Conservation (phyloP, 2,797 vertebrate genomes). For the Acestrorhynchus altus region DNA sequence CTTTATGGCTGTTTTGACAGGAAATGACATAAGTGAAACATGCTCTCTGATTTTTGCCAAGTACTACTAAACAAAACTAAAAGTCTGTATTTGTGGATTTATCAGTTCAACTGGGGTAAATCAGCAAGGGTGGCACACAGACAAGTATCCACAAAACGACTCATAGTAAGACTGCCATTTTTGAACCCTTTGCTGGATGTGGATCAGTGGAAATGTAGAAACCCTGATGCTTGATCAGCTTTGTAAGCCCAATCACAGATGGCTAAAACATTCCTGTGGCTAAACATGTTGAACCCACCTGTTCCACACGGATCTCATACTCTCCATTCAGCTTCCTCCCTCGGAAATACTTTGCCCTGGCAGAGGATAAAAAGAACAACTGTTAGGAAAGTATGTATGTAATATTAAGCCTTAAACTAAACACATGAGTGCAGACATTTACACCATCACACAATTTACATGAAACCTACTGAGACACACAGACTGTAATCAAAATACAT, state of each 20-base stretch:
- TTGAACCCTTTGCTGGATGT: not conserved
- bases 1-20: too few relatives aligned
- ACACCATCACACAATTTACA: too few relatives aligned
- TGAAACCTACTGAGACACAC: too few relatives aligned
- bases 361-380: constrained; percentile 55
- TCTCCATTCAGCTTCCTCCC: constrained; percentile 94
- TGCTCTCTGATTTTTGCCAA: too few relatives aligned
- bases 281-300: constrained; percentile 79
- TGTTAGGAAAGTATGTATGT: not conserved
- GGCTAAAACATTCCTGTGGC: constrained; percentile 13
- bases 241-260: constrained; percentile 17
- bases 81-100: not conserved
- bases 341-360: constrained; percentile 93
- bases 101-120: not conserved
- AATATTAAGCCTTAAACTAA: not conserved
- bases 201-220: constrained; percentile 9
- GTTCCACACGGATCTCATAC: constrained; percentile 93
- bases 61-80: too few relatives aligned
- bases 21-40: too few relatives aligned
- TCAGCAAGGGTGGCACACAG: not conserved
- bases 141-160: not conserved
- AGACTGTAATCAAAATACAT: too few relatives aligned
- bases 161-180: not conserved
- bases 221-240: constrained; percentile 19
- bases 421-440: too few relatives aligned